Conservation (phyloP, 2,113 vertebrate genomes). For the Dipodomys spectabilis region DNA sequence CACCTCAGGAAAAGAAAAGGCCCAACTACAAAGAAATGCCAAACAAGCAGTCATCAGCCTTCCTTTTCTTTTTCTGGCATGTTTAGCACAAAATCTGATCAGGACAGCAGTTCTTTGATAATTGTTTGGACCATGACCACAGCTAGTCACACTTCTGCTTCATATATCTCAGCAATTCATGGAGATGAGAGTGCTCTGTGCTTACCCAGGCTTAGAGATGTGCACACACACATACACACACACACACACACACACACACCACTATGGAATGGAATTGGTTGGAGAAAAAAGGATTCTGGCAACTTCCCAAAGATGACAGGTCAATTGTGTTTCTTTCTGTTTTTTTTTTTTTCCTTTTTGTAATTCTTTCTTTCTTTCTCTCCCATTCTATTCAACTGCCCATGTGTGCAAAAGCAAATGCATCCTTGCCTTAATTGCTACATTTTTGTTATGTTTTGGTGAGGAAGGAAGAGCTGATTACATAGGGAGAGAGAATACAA, state of each 20-base stretch:
- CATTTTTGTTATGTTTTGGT: background rate
- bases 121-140: constrained; percentile 81
- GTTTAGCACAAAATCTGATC: constrained; percentile 85
- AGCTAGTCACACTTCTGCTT: constrained; percentile 84
- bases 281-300: constrained; percentile 86
- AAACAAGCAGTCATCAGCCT: constrained; percentile 82
- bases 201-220: constrained; percentile 85
- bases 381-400: constrained; percentile 85
- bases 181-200: constrained; percentile 87
- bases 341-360: background rate
- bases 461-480: constrained; percentile 19
- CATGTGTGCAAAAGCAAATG: constrained; percentile 84
- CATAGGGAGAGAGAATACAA: constrained; percentile 53
- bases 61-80: constrained; percentile 83
- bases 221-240: background rate
- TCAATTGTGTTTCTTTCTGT: constrained; percentile 73
- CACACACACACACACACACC: background rate
- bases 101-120: constrained; percentile 90
- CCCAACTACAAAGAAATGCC: constrained; percentile 77
- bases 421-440: constrained; percentile 62
- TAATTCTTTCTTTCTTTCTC: background rate
- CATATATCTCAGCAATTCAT: constrained; percentile 84
- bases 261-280: constrained; percentile 62
- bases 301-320: constrained; percentile 86
- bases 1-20: constrained; percentile 68